A percentile compares a stretch with the other conserved stretches of the same genome.
phyloP scores from a whole-genome alignment of 2,113 vertebrate species.

The Rousettus leschenaultii region DNA sequence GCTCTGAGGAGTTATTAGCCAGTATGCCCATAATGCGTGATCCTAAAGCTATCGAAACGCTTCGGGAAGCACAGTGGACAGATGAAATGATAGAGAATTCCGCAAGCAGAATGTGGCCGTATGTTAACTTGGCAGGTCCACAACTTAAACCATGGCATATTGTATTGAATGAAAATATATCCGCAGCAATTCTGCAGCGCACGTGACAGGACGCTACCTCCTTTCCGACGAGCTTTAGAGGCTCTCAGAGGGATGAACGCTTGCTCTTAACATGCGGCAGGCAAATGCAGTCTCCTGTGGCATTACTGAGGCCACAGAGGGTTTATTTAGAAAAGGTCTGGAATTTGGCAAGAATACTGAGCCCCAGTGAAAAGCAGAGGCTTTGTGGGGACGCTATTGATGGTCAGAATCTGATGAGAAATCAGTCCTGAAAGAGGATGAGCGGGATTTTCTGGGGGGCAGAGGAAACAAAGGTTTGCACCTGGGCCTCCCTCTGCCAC shows the following conservation, averaged over 20 bases:
- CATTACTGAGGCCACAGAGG: background rate
- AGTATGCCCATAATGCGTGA: background rate
- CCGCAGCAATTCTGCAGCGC: background rate
- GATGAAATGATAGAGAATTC: conserved; percentile 11
- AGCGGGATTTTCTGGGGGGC: background rate
- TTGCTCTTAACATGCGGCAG: background rate
- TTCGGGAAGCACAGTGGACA: conserved; percentile 1
- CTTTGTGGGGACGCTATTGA: background rate
- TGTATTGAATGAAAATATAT: conserved; percentile 52
- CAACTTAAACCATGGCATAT: conserved; percentile 1
- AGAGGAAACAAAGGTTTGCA: background rate
- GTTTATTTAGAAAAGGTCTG: background rate
- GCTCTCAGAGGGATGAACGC: background rate
- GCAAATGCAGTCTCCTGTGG: background rate
- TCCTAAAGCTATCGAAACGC: background rate
- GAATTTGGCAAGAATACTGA: background rate
- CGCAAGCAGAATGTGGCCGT: conserved; percentile 22
- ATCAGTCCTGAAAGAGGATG: background rate
- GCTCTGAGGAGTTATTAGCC: background rate
- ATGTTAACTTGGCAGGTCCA: conserved; percentile 32
- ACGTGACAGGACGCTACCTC: background rate
- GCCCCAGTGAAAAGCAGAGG: background rate
- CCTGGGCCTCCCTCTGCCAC: background rate
- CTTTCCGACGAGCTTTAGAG: background rate
- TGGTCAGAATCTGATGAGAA: background rate